These are phyloP conservation scores for Boloria selene DNA, from an alignment of 2,888 invertebrate species.

Conservation along the genomic window DNA sequence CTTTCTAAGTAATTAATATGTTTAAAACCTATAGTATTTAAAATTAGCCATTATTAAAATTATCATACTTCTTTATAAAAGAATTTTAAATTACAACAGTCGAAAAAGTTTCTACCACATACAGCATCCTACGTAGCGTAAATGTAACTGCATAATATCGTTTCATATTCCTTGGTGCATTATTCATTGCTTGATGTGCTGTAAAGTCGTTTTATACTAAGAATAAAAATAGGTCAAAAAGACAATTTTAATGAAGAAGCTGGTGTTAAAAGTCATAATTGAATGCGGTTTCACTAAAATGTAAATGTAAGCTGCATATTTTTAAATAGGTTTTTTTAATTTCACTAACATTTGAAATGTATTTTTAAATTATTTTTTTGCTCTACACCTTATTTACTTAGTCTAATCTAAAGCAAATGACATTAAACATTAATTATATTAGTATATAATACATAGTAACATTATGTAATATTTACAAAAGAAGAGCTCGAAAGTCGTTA, in stretches of 20 bases:
- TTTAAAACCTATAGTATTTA: too few species aligned
- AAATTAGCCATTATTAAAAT: too few species aligned
- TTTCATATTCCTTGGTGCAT: conserved; percentile 16
- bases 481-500: neutral
- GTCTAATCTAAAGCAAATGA: neutral
- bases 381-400: neutral
- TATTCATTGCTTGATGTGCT: conserved; percentile 20
- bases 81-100: neutral
- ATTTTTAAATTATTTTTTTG: neutral
- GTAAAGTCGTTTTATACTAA: conserved; percentile 17
- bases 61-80: neutral
- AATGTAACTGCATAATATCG: conserved; percentile 5
- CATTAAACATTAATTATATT: neutral
- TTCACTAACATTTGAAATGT: neutral
- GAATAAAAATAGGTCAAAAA: conserved; percentile 31
- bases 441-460: neutral
- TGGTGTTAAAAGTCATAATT: conserved; percentile 19
- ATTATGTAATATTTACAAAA: neutral
- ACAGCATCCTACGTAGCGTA: neutral
- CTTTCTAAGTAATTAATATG: too few species aligned
- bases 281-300: conserved; percentile 10
- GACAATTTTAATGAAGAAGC: conserved; percentile 29
- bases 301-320: conserved; percentile 36
- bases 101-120: neutral
- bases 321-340: neutral